phyloP scores from a whole-genome alignment of 1,140 invertebrate species.

The Cylas formicarius region DNA sequence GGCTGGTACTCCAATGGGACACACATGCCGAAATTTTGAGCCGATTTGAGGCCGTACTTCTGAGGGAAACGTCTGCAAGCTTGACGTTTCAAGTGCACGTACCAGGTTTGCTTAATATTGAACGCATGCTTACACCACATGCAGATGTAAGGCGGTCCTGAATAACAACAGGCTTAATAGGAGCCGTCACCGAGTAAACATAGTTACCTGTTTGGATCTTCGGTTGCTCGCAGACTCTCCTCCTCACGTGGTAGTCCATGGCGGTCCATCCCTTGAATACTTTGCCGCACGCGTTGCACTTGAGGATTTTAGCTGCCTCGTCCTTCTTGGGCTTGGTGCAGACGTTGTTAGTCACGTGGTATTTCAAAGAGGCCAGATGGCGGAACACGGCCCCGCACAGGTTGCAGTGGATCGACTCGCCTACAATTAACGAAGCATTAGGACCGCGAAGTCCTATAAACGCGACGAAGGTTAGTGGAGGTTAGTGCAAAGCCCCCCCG shows the following conservation, averaged over 20 bases:
- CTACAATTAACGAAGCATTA: conserved; percentile 7
- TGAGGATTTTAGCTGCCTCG: conserved; percentile 12
- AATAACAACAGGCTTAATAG: not conserved
- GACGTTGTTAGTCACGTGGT: conserved; percentile 16
- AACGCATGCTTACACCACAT: conserved; percentile 10
- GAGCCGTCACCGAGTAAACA: not conserved
- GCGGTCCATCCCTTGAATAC: conserved; percentile 15
- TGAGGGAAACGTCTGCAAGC: conserved; percentile 15
- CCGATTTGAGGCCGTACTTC: conserved; percentile 15
- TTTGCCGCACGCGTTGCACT: conserved; percentile 13
- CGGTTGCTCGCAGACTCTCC: conserved; percentile 16
- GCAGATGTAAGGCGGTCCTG: conserved; percentile 11
- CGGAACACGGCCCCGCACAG: conserved; percentile 18
- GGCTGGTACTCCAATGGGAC: too few relatives aligned
- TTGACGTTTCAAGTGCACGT: conserved; percentile 15
- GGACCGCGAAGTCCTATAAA: too few relatives aligned
- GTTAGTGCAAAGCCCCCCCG: too few relatives aligned
- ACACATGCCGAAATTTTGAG: too few relatives aligned
- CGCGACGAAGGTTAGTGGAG: too few relatives aligned
- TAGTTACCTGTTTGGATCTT: conserved; percentile 8
- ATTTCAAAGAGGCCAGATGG: conserved; percentile 13
- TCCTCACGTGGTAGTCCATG: conserved; percentile 17
- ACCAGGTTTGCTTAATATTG: conserved; percentile 19
- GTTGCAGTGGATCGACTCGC: conserved; percentile 6
- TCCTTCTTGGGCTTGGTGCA: conserved; percentile 16